phyloP scores from a whole-genome alignment of 2,113 vertebrate genomes.

The Brachyhypopomus occidentalis region DNA sequence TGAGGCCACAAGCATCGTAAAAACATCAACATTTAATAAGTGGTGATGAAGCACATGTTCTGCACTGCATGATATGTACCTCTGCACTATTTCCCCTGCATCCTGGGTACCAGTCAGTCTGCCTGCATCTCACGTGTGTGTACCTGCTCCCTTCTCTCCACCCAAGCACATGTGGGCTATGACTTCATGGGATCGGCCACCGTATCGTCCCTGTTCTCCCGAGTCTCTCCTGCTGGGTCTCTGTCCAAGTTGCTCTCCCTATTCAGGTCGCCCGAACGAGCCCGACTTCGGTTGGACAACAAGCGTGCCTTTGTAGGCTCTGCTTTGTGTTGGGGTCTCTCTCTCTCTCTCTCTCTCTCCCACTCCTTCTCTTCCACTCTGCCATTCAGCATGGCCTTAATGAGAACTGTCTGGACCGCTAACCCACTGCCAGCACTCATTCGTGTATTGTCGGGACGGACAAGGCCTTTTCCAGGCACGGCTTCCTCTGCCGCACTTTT shows the following conservation, averaged over 20 bases:
- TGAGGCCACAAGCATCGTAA: background rate
- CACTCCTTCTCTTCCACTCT: background rate
- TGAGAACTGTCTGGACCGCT: conserved; percentile 51
- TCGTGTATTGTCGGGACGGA: conserved; percentile 37
- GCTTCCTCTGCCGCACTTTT: conserved; percentile 18
- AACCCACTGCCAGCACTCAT: conserved; percentile 50
- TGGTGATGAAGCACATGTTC: background rate
- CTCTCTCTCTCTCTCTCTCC: background rate
- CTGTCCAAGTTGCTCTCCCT: conserved; percentile 38
- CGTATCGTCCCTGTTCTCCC: background rate
- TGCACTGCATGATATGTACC: background rate
- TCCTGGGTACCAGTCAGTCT: background rate
- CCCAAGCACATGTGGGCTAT: background rate
- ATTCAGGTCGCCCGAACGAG: conserved; percentile 51
- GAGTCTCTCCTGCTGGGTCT: conserved; percentile 36
- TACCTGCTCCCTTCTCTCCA: background rate
- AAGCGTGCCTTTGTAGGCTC: conserved; percentile 60
- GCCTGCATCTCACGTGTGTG: background rate
- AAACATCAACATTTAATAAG: background rate
- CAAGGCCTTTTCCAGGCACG: conserved; percentile 45
- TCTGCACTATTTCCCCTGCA: background rate
- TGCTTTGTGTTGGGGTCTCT: conserved; percentile 41
- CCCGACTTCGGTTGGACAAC: conserved; percentile 58
- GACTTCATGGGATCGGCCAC: background rate
- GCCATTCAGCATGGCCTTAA: conserved; percentile 56